phyloP scores from a whole-genome alignment of 2,888 invertebrate genomes.

The Eupelmus urozonus region DNA sequence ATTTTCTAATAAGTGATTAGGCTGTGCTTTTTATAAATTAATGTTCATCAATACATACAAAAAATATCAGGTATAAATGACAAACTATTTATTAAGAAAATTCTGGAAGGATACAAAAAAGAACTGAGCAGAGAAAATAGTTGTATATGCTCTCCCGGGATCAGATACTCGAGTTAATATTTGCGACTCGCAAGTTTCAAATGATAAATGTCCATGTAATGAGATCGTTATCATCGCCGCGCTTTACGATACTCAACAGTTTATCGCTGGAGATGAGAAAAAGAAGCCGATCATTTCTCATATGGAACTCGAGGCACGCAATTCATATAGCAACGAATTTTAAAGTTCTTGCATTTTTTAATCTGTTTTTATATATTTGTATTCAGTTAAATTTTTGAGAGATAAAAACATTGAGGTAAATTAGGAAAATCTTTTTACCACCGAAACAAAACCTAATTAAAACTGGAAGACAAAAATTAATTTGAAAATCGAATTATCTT shows the following conservation, averaged over 20 bases:
- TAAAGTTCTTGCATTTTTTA: conserved; percentile 3
- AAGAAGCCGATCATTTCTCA: conserved; percentile 55
- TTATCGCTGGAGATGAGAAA: conserved; percentile 54
- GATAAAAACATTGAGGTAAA: too few relatives aligned
- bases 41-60: too few relatives aligned
- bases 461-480: too few relatives aligned
- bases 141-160: conserved; percentile 22
- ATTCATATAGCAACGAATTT: conserved; percentile 20
- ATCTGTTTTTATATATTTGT: too few relatives aligned
- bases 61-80: conserved; percentile 27
- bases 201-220: conserved; percentile 60
- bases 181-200: conserved; percentile 50
- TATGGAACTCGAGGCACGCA: conserved; percentile 31
- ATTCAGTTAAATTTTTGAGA: too few relatives aligned
- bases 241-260: conserved; percentile 57
- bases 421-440: too few relatives aligned
- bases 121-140: not conserved
- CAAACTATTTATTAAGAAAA: conserved; percentile 34
- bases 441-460: too few relatives aligned
- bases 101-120: not conserved
- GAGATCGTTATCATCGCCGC: conserved; percentile 60
- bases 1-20: too few relatives aligned
- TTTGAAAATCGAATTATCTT: too few relatives aligned
- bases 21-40: too few relatives aligned
- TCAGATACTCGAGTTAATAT: conserved; percentile 54